These are phyloP conservation scores for Mus musculus DNA, from an alignment of 2,113 vertebrate species.

Conservation along the genomic window GRCm39 chr10:111909501-111910000, in stretches of 20 bases:
- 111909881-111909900: no score
- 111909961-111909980: no score
- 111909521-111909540: background rate
- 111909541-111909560: background rate
- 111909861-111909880: no score
- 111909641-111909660: background rate
- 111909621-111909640: background rate
- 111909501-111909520: background rate
- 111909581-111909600: background rate
- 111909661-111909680: background rate
- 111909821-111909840: background rate
- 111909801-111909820: background rate
- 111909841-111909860: no score
- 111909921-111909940: no score
- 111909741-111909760: background rate
- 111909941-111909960: no score
- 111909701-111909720: background rate
- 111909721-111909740: background rate
- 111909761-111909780: no score
- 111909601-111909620: background rate
- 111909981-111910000: no score
- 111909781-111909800: background rate
- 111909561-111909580: background rate
- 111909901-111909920: no score
- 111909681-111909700: fast-evolving